Percentiles rank a stretch among this genome's conserved stretches.
These are phyloP conservation scores for Tanytarsus gracilentus DNA, from an alignment of 2,888 invertebrate genomes.

Conservation along the genomic window DNA sequence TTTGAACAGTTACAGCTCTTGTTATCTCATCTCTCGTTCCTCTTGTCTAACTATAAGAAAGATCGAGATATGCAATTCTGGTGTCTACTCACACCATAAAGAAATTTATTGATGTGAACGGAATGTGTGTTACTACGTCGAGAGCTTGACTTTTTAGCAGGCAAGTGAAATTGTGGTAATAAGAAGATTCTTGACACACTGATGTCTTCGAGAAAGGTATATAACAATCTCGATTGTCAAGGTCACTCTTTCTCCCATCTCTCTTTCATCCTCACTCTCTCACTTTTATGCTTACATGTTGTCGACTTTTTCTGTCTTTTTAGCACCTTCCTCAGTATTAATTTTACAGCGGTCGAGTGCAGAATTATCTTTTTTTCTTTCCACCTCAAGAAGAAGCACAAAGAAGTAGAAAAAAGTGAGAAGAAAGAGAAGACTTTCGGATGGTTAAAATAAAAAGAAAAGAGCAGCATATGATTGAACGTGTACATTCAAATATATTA, in stretches of 20 bases:
- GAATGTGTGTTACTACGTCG: too few species aligned
- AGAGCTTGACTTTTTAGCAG: too few species aligned
- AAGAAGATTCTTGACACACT: too few species aligned
- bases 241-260: slow-evolving; percentile 12
- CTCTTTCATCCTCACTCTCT: neutral
- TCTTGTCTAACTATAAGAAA: too few species aligned
- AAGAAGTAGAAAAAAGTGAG: too few species aligned
- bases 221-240: neutral
- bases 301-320: neutral
- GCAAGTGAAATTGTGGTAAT: too few species aligned
- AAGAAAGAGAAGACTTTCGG: too few species aligned
- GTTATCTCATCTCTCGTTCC: neutral
- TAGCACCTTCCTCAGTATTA: neutral
- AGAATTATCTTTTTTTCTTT: neutral
- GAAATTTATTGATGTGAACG: too few species aligned
- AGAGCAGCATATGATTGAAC: neutral
- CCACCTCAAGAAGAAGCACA: too few species aligned
- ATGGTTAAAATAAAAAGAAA: too few species aligned
- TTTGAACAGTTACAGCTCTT: neutral
- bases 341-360: neutral
- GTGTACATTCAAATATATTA: neutral
- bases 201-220: slow-evolving; percentile 1
- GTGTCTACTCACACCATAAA: too few species aligned
- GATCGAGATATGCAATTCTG: neutral
- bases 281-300: too few species aligned